These are phyloP conservation scores for Gnathochromis pfefferi DNA, from an alignment of 2,113 vertebrate genomes.

Conservation along the genomic window DNA sequence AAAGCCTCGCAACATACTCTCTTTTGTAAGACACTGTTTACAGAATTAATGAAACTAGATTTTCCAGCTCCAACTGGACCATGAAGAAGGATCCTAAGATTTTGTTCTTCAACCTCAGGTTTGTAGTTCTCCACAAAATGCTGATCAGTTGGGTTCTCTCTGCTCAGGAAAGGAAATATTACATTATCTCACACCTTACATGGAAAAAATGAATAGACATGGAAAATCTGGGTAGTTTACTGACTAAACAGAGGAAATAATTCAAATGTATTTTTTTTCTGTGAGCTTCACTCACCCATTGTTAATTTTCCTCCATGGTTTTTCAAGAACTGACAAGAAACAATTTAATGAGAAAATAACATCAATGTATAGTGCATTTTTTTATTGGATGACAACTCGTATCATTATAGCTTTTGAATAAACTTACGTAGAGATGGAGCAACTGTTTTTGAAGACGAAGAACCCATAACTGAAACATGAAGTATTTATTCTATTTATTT, in stretches of 20 bases:
- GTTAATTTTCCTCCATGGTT: rapidly evolving
- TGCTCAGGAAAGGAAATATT: too few relatives aligned
- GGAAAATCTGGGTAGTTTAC: background rate
- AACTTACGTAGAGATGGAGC: rapidly evolving
- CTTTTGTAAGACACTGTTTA: too few relatives aligned
- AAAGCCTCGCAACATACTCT: too few relatives aligned
- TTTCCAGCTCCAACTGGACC: background rate
- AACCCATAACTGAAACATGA: background rate
- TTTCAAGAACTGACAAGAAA: rapidly evolving
- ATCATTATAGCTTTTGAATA: background rate
- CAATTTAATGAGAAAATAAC: rapidly evolving
- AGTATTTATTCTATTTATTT: rapidly evolving
- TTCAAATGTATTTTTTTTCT: background rate
- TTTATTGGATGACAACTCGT: background rate
- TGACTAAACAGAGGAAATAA: background rate
- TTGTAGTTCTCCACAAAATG: background rate
- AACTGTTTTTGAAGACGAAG: rapidly evolving
- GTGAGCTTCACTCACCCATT: rapidly evolving
- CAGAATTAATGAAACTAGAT: too few relatives aligned
- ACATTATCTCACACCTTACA: rapidly evolving
- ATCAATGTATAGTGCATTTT: rapidly evolving
- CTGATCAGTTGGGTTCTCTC: background rate
- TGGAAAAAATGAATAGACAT: too few relatives aligned
- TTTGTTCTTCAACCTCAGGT: rapidly evolving
- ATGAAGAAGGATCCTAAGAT: background rate